These are phyloP conservation scores for Holothuria scabra DNA, from an alignment of 53 echinoderm and acorn worm species.

Conservation along the genomic window DNA sequence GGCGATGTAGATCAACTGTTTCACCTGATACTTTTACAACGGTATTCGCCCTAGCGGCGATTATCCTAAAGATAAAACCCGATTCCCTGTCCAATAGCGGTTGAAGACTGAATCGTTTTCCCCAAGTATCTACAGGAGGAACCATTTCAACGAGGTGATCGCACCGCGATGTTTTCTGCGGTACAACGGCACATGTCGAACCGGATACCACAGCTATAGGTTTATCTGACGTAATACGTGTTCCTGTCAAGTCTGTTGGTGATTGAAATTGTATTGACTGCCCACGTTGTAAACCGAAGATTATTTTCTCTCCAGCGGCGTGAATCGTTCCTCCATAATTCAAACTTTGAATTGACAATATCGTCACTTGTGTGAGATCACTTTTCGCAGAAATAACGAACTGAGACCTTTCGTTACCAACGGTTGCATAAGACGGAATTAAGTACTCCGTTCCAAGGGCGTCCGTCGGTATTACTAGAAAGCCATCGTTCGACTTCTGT, in stretches of 20 bases:
- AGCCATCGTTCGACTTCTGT: conserved; percentile 79
- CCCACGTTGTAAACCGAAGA: conserved; percentile 67
- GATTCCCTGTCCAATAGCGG: conserved; percentile 86
- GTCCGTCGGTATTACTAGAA: conserved; percentile 79
- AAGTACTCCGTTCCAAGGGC: conserved; percentile 84
- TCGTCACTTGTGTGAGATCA: conserved; percentile 68
- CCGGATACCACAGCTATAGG: conserved; percentile 82
- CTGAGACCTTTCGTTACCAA: conserved; percentile 82
- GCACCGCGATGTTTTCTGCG: conserved; percentile 72
- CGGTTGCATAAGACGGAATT: conserved; percentile 83
- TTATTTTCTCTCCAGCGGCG: conserved; percentile 65
- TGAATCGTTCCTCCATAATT: conserved; percentile 63
- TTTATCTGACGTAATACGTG: conserved; percentile 74
- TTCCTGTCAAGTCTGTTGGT: conserved; percentile 77
- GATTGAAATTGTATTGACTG: conserved; percentile 93
- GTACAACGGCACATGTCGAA: conserved; percentile 89
- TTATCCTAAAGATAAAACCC: conserved; percentile 85
- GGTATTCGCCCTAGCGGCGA: conserved; percentile 79
- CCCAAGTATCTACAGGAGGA: conserved; percentile 92
- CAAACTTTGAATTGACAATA: conserved; percentile 56
- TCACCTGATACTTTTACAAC: conserved; percentile 80
- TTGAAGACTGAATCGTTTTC: conserved; percentile 85
- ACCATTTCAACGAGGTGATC: conserved; percentile 92
- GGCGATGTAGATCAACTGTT: conserved; percentile 61
- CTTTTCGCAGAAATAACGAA: conserved; percentile 68